These are phyloP conservation scores for Synanceia verrucosa DNA, from an alignment of 2,797 vertebrate species.

Conservation along the genomic window DNA sequence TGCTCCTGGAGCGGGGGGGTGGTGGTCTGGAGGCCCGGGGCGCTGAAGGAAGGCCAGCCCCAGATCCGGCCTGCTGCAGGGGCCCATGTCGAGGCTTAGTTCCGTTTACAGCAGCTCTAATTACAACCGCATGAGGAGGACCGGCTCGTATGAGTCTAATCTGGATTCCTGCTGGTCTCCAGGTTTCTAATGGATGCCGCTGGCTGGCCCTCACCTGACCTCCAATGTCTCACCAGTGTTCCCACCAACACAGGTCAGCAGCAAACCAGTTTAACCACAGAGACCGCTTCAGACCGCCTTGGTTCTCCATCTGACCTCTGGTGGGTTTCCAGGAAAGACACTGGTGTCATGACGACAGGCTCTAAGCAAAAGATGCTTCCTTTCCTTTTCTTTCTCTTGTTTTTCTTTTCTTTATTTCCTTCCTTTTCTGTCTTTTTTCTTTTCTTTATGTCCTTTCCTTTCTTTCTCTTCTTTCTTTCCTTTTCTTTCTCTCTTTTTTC, in stretches of 20 bases:
- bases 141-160: conserved; percentile 74
- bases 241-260: background rate
- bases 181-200: conserved; percentile 75
- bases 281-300: conserved; percentile 27
- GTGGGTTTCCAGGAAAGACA: conserved; percentile 38
- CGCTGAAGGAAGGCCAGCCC: conserved; percentile 63
- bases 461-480: conserved; percentile 5
- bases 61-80: conserved; percentile 64
- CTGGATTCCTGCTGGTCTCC: conserved; percentile 73
- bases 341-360: conserved; percentile 34
- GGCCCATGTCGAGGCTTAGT: conserved; percentile 79
- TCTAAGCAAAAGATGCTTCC: conserved; percentile 13
- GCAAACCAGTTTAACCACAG: conserved; percentile 32
- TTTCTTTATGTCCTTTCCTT: too few species aligned
- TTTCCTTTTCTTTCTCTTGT: background rate
- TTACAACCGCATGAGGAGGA: conserved; percentile 82
- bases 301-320: conserved; percentile 28
- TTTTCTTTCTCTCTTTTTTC: too few species aligned
- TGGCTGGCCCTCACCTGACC: conserved; percentile 62
- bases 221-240: conserved; percentile 1
- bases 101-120: conserved; percentile 81
- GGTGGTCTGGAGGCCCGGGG: conserved; percentile 57
- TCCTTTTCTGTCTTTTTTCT: conserved; percentile 1
- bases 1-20: conserved; percentile 44
- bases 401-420: background rate